phyloP scores from a whole-genome alignment of 1,140 invertebrate genomes.

The Pseudomyrmex gracilis region DNA sequence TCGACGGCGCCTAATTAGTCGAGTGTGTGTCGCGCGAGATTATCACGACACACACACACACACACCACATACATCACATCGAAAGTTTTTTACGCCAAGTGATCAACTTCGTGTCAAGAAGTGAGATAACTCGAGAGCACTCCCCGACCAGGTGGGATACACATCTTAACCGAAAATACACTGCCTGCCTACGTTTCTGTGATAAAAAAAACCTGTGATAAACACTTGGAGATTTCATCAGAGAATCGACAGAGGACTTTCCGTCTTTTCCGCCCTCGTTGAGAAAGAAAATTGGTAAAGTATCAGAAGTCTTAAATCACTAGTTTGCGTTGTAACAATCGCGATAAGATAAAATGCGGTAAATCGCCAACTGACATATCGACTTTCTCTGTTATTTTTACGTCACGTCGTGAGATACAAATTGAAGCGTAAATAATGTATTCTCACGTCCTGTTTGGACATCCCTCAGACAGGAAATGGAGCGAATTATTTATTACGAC shows the following conservation, averaged over 20 bases:
- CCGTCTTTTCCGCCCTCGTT: background rate
- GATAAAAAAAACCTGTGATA: conserved; percentile 56
- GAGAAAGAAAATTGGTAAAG: conserved; percentile 11
- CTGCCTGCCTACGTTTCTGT: conserved; percentile 51
- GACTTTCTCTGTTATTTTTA: background rate
- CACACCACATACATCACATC: background rate
- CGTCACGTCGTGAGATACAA: too few relatives aligned
- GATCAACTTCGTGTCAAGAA: background rate
- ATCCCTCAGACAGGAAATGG: too few relatives aligned
- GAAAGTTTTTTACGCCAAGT: background rate
- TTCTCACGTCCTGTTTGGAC: too few relatives aligned
- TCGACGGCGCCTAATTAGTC: too few relatives aligned
- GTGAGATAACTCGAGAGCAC: background rate
- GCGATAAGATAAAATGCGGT: conserved; percentile 25
- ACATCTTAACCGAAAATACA: conserved; percentile 7
- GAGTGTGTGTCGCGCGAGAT: background rate
- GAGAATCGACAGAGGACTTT: background rate
- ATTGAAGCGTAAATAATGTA: too few relatives aligned
- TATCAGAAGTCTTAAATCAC: background rate
- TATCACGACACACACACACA: background rate
- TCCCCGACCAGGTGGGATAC: too few relatives aligned
- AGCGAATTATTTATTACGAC: too few relatives aligned
- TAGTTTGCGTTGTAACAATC: background rate
- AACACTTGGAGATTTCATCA: conserved; percentile 2
- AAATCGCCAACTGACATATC: background rate